phyloP scores from a whole-genome alignment of 2,888 invertebrate genomes.

The Agelastica alni region DNA sequence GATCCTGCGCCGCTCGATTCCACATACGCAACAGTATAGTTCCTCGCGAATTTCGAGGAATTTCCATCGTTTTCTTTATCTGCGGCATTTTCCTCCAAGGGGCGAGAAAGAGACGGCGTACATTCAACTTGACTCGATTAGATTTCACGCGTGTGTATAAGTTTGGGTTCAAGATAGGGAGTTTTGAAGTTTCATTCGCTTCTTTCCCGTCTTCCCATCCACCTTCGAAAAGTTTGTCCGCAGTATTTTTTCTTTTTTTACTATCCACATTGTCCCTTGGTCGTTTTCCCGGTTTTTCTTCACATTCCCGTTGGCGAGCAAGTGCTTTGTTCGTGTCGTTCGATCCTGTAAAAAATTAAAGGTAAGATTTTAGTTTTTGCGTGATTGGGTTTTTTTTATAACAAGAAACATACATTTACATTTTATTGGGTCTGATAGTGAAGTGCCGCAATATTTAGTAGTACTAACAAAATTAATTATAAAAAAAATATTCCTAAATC shows the following conservation, averaged over 20 bases:
- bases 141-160: constrained; percentile 43
- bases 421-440: too few species aligned
- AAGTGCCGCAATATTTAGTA: neutral
- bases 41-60: constrained; percentile 42
- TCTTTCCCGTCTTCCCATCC: constrained; percentile 44
- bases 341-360: constrained; percentile 21
- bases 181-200: constrained; percentile 48
- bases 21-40: constrained; percentile 47
- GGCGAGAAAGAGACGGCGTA: constrained; percentile 38
- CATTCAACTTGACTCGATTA: constrained; percentile 42
- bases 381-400: neutral
- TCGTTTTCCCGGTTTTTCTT: constrained; percentile 8
- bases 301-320: constrained; percentile 28
- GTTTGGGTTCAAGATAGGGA: constrained; percentile 46
- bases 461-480: neutral
- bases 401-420: too few species aligned
- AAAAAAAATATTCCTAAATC: too few species aligned
- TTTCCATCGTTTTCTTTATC: constrained; percentile 34
- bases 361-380: constrained; percentile 22
- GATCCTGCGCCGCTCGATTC: constrained; percentile 47
- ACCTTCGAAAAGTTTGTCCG: constrained; percentile 11
- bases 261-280: constrained; percentile 5
- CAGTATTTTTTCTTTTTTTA: too few species aligned
- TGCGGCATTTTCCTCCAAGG: constrained; percentile 36
- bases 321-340: constrained; percentile 23